Conservation (phyloP, 2,113 vertebrate genomes). For the Nothocercus nigrocapillus region DNA sequence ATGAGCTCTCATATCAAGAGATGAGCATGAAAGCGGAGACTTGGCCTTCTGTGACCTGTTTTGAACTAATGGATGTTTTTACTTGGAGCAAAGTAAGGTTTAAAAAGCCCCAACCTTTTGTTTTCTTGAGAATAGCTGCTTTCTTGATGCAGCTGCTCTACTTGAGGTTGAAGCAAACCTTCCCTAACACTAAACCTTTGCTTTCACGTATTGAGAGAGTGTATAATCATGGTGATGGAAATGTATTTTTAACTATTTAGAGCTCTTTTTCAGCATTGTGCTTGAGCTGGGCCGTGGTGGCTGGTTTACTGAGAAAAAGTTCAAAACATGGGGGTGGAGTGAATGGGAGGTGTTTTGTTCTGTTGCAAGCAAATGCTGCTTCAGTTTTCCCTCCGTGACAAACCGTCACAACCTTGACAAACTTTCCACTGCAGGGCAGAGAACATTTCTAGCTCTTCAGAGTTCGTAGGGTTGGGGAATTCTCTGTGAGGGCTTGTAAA, state of each 20-base stretch:
- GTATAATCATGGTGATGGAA: background rate
- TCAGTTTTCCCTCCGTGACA: background rate
- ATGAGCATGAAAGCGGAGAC: background rate
- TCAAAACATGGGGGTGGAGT: background rate
- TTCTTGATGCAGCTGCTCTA: background rate
- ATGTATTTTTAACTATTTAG: background rate
- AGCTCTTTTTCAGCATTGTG: background rate
- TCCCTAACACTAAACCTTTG: background rate
- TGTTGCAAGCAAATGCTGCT: background rate
- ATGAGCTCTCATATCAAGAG: background rate
- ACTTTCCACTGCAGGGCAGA: background rate
- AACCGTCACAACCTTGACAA: background rate
- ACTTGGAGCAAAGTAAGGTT: conserved; percentile 18
- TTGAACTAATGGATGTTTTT: conserved; percentile 37
- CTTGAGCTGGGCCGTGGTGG: background rate
- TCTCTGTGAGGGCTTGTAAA: background rate
- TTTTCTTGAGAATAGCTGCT: background rate
- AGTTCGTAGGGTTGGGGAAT: background rate
- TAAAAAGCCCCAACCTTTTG: background rate
- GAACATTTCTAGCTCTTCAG: background rate
- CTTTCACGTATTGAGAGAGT: background rate
- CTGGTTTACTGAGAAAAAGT: background rate
- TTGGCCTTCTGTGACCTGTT: background rate
- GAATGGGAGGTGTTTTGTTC: background rate
- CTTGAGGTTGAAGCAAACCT: background rate